Evolutionary conservation across 2,113 vertebrate genomes (phyloP).

Genomic region (Oreocharis arfaki): DNA sequence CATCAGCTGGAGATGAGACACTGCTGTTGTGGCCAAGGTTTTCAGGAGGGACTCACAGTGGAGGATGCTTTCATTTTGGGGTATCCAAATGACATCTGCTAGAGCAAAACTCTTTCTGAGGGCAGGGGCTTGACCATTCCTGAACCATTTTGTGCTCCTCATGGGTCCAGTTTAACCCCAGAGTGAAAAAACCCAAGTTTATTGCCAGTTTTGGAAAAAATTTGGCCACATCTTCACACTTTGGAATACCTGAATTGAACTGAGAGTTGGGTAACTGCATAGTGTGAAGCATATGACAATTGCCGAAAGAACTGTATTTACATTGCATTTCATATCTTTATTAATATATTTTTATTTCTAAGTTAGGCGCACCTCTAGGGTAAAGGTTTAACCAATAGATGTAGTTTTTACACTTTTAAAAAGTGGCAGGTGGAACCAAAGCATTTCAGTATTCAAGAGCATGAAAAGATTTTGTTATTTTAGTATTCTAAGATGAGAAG

Average conservation of each 20-base stretch:
- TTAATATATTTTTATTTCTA: slow-evolving; percentile 28
- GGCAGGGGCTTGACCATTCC: neutral
- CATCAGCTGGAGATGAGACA: neutral
- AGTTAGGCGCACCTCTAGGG: neutral
- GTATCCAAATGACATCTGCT: neutral
- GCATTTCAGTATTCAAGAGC: slow-evolving; percentile 1
- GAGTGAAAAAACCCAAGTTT: neutral
- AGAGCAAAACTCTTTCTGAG: neutral
- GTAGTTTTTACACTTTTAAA: slow-evolving; percentile 6
- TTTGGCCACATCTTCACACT: neutral
- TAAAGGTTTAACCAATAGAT: slow-evolving; percentile 7
- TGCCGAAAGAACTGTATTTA: neutral
- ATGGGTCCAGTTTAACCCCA: neutral
- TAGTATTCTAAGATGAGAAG: neutral
- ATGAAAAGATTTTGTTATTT: neutral
- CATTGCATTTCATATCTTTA: neutral
- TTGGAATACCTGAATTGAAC: neutral
- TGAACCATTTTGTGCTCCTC: neutral
- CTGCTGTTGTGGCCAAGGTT: neutral
- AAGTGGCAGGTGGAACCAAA: slow-evolving; percentile 24
- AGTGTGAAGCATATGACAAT: neutral
- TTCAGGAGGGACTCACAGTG: neutral
- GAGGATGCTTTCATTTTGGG: neutral
- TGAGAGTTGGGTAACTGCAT: neutral
- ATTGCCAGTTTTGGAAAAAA: neutral